These are phyloP conservation scores for Hymenopus coronatus DNA, from an alignment of 2,888 invertebrate genomes.

Conservation along the genomic window DNA sequence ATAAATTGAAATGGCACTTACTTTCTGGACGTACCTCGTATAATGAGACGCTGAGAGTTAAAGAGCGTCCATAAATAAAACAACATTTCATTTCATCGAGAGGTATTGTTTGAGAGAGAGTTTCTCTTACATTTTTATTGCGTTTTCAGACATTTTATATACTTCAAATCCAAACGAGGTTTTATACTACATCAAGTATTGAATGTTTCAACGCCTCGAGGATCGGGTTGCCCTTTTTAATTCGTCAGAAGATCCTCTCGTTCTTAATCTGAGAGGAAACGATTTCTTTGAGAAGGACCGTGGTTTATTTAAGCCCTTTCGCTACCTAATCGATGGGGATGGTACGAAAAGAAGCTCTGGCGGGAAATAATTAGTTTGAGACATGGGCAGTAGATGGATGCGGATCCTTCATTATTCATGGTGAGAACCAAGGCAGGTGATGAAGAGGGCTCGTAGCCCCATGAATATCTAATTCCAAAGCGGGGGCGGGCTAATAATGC, in stretches of 20 bases:
- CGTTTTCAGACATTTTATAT: too few relatives aligned
- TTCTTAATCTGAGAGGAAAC: background rate
- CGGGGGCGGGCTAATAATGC: background rate
- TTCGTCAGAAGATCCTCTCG: background rate
- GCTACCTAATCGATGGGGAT: background rate
- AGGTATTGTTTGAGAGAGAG: too few relatives aligned
- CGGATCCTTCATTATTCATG: conserved; percentile 7
- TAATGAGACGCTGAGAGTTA: too few relatives aligned
- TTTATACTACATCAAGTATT: background rate
- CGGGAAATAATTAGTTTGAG: conserved; percentile 19
- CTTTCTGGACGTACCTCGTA: too few relatives aligned
- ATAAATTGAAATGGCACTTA: too few relatives aligned
- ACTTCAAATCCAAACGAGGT: background rate
- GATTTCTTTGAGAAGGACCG: background rate
- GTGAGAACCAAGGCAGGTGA: conserved; percentile 11
- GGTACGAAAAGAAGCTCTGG: background rate
- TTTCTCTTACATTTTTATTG: too few relatives aligned
- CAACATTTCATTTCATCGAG: too few relatives aligned
- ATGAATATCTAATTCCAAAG: background rate
- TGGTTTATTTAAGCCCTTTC: background rate
- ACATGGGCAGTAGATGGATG: background rate
- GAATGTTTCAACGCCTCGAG: background rate
- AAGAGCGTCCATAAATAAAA: too few relatives aligned
- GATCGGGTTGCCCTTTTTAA: background rate
- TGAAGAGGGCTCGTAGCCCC: background rate